phyloP scores from a whole-genome alignment of 2,797 vertebrate genomes.

The Danio choprae region DNA sequence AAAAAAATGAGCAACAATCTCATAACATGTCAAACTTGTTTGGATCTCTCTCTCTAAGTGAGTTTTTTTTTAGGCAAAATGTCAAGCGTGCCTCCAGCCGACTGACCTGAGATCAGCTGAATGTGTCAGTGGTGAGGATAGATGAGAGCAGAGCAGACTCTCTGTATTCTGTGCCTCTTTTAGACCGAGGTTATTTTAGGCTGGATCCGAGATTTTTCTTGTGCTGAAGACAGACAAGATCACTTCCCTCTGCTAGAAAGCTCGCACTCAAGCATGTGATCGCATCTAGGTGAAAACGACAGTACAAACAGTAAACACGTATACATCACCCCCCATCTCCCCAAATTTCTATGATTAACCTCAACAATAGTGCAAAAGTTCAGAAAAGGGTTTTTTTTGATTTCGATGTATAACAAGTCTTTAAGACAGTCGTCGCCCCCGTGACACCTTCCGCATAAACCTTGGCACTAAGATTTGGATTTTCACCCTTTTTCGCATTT shows the following conservation, averaged over 20 bases:
- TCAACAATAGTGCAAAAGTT: slow-evolving; percentile 88
- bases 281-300: slow-evolving; percentile 58
- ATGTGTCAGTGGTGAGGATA: slow-evolving; percentile 72
- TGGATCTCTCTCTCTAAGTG: slow-evolving; percentile 40
- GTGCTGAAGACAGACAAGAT: slow-evolving; percentile 72
- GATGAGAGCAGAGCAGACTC: slow-evolving; percentile 59
- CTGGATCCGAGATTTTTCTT: slow-evolving; percentile 79
- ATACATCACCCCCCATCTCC: slow-evolving; percentile 25
- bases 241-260: slow-evolving; percentile 76
- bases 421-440: slow-evolving; percentile 72
- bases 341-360: slow-evolving; percentile 40
- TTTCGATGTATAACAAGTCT: slow-evolving; percentile 82
- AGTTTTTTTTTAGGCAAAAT: slow-evolving; percentile 41
- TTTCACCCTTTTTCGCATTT: slow-evolving; percentile 72
- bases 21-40: slow-evolving; percentile 18
- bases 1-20: not conserved
- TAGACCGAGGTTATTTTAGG: slow-evolving; percentile 73
- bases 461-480: slow-evolving; percentile 94
- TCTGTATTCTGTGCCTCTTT: slow-evolving; percentile 61
- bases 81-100: slow-evolving; percentile 54
- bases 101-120: slow-evolving; percentile 62
- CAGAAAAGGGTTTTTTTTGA: slow-evolving; percentile 77
- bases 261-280: slow-evolving; percentile 75
- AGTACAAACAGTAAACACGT: slow-evolving; percentile 54
- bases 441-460: slow-evolving; percentile 74